Percentiles rank a stretch among this genome's conserved stretches.
Conservation (phyloP, 2,113 vertebrate species). For the Cebidichthys violaceus region DNA sequence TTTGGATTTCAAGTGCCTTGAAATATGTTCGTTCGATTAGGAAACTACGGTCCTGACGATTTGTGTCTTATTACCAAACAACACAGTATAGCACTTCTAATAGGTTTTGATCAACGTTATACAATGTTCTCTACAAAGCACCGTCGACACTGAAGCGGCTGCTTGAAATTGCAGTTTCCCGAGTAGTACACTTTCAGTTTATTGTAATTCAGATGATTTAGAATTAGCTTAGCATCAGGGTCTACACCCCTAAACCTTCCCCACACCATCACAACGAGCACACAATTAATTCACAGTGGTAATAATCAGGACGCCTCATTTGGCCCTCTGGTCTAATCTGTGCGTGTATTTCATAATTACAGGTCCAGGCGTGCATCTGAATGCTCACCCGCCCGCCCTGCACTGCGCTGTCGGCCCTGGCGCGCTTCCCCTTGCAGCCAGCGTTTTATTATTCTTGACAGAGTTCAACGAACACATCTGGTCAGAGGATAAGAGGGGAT, state of each 20-base stretch:
- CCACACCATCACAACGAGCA: background rate
- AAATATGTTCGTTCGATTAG: background rate
- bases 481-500: slow-evolving; percentile 78
- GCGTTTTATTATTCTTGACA: slow-evolving; percentile 90
- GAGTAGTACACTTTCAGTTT: background rate
- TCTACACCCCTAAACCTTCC: background rate
- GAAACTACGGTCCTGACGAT: background rate
- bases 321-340: slow-evolving; percentile 3
- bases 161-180: background rate
- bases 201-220: background rate
- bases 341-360: slow-evolving; percentile 31
- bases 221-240: background rate
- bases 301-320: background rate
- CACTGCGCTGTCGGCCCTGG: slow-evolving; percentile 35
- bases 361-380: slow-evolving; percentile 10
- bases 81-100: background rate
- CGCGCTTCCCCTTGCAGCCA: slow-evolving; percentile 52
- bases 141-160: background rate
- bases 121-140: background rate
- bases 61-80: background rate
- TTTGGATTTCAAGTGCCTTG: background rate
- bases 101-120: background rate
- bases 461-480: slow-evolving; percentile 90
- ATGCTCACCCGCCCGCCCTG: slow-evolving; percentile 19
- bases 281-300: background rate